Conservation (phyloP, 2,888 invertebrate species). For the Phorcus lineatus region DNA sequence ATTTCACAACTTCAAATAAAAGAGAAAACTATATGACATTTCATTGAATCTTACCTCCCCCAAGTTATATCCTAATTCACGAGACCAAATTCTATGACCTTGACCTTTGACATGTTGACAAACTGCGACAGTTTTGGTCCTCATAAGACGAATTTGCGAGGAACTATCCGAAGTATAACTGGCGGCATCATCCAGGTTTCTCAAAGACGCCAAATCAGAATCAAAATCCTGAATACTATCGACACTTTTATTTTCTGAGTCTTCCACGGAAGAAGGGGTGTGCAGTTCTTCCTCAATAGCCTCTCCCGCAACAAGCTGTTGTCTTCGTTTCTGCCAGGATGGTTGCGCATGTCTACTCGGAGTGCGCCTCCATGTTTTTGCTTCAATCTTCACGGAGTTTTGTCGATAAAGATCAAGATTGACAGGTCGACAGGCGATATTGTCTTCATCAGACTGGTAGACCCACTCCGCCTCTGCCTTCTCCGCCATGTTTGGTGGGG, state of each 20-base stretch:
- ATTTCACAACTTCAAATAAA: too few relatives aligned
- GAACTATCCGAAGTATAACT: slow-evolving; percentile 33
- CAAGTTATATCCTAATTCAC: background rate
- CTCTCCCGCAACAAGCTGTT: background rate
- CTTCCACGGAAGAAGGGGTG: background rate
- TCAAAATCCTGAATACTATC: background rate
- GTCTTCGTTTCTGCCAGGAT: background rate
- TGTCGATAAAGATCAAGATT: slow-evolving; percentile 2
- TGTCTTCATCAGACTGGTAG: background rate
- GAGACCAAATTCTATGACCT: slow-evolving; percentile 1
- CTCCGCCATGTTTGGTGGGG: background rate
- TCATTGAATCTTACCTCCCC: background rate
- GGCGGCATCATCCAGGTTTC: background rate
- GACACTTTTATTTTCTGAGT: background rate
- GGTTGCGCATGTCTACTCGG: background rate
- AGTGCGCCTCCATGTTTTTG: slow-evolving; percentile 8
- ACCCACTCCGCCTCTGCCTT: background rate
- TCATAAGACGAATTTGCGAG: slow-evolving; percentile 16
- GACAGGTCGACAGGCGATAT: background rate
- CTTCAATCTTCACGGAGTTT: slow-evolving; percentile 9
- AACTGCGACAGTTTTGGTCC: slow-evolving; percentile 36
- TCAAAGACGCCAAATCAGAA: background rate
- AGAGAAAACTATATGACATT: too few relatives aligned
- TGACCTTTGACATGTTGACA: slow-evolving; percentile 28
- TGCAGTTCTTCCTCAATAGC: background rate